Evolutionary conservation across 2,797 vertebrate genomes (phyloP).

Genomic region (Enteromius mattozi): DNA sequence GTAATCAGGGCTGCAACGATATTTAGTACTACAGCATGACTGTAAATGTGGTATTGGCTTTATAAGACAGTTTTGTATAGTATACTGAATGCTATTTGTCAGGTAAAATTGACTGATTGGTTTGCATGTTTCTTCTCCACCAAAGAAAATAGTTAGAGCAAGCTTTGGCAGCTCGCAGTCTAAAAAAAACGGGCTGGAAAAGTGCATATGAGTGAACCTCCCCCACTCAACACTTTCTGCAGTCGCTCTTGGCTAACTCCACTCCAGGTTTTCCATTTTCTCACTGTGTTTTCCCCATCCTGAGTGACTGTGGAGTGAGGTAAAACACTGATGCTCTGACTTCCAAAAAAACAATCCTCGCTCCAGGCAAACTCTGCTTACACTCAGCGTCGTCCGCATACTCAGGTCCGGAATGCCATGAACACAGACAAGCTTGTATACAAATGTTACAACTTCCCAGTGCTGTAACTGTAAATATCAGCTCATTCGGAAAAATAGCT

Average conservation of each 20-base stretch:
- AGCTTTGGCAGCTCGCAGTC: not conserved
- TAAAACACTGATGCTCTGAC: constrained; percentile 15
- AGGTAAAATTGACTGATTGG: not conserved
- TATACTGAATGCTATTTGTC: not conserved
- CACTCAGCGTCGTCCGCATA: not conserved
- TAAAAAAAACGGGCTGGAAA: not conserved
- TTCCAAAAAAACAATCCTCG: not conserved
- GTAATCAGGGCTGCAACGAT: too few relatives aligned
- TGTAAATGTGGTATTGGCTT: not conserved
- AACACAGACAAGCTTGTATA: not conserved
- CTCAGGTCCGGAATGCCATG: not conserved
- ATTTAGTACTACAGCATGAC: not conserved
- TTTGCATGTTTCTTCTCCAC: not conserved
- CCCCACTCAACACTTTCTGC: constrained; percentile 9
- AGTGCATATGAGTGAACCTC: not conserved
- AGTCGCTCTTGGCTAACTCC: constrained; percentile 1
- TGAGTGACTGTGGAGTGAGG: not conserved
- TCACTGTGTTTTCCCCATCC: not conserved
- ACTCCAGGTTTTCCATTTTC: constrained; percentile 26
- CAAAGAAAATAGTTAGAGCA: not conserved
- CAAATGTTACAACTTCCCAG: not conserved
- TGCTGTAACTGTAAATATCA: not conserved
- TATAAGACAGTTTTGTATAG: not conserved
- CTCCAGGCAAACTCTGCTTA: not conserved
- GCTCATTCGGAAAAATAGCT: not conserved